Base-by-base conservation (phyloP, 1,140 invertebrate genomes). In the Melanaphis sacchari region DNA sequence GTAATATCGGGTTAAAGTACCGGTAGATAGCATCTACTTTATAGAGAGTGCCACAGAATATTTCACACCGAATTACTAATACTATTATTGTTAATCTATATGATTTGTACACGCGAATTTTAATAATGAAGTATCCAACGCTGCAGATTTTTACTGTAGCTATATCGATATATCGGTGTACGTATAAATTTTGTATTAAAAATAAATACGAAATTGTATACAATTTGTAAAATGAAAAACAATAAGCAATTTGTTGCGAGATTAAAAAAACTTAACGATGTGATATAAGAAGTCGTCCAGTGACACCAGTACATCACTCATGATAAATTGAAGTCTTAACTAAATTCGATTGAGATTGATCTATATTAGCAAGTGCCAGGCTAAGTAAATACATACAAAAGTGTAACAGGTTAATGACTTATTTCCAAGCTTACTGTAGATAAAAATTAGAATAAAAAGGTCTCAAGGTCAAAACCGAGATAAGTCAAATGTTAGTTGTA, bases 401-500 rank as follows among this genome's bases (percentile, higher is more conserved):
- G 24, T 82, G 24, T 76, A 76, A 76, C 21, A n/a, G 31, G 59
- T 76, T n/a, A 85, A 85, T 85, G 41, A 85, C 2, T 88, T 43
- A 49, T 88, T 88, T 49, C 22, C 41, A 43, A 43, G 31, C 11
- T 40, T 15, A 36, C 31, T 38, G 7, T 31, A 85, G 26, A 85
- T 40, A 26, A 85, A 84, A 88, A 49, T 31, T 6, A 36, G 31
- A 49, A 5, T 43, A 49, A 46, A 36, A 36, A 36, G 85, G 31
- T 43, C n/a, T 46, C 1, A 31, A 43, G 85, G 43, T 88, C 85
- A 88, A 49, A 36, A 88, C n/a, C 31, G 36, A 7, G 40, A 88
- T 88, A 46, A 88, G 31, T 26, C 85, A 49, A 49, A 88, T 87
- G 84, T 26, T 31, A 85, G 82, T 85, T 85, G 84, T 36, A n/a